Conservation (phyloP, 2,888 invertebrate genomes). For the Furcula furcula region DNA sequence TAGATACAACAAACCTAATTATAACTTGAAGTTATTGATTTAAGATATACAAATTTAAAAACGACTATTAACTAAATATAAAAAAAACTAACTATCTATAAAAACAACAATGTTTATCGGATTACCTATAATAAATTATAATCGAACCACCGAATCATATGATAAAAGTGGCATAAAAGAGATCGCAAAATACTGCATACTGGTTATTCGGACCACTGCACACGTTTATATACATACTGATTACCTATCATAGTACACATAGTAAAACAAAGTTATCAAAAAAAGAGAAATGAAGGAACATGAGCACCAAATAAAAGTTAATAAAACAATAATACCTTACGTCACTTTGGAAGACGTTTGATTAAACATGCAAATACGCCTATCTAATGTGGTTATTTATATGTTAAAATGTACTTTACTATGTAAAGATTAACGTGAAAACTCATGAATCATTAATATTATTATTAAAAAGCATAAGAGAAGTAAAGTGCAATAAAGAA, state of each 20-base stretch:
- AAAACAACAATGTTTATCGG: too few species aligned
- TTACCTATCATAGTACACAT: too few species aligned
- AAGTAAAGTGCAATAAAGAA: constrained; percentile 63
- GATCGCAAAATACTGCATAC: background rate
- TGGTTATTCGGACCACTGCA: constrained; percentile 24
- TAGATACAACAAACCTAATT: too few species aligned
- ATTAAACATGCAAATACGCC: constrained; percentile 73
- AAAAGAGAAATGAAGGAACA: constrained; percentile 9
- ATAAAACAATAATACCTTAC: constrained; percentile 53
- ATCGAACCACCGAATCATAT: too few species aligned
- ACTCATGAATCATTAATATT: constrained; percentile 24
- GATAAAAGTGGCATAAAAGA: background rate
- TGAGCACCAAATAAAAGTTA: too few species aligned
- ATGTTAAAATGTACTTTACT: constrained; percentile 49
- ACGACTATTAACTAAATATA: too few species aligned
- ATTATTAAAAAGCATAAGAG: constrained; percentile 35
- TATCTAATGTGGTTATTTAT: constrained; percentile 66
- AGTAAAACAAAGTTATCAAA: constrained; percentile 13
- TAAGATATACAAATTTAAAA: too few species aligned
- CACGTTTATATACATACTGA: constrained; percentile 10
- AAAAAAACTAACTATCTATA: too few species aligned
- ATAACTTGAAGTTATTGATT: too few species aligned
- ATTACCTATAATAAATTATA: too few species aligned
- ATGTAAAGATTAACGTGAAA: constrained; percentile 32
- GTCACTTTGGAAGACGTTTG: constrained; percentile 81